Evolutionary conservation across 92 coral and sea anemone species (phyloP), one percentile per base, ranked within the genome.

Genomic region (Palythoa caribaeorum): DNA sequence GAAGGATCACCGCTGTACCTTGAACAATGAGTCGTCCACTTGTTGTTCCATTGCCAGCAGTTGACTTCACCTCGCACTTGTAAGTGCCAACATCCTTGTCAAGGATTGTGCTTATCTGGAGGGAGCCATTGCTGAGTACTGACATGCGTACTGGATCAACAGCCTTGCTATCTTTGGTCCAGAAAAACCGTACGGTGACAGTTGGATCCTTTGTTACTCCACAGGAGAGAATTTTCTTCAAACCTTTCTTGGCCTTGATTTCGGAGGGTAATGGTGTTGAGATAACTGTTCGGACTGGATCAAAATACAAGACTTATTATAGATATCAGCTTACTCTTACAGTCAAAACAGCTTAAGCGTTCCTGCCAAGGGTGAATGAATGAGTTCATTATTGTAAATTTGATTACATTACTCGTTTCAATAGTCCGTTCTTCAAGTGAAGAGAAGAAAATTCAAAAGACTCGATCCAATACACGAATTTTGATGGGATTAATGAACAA

Each of bases 31-130:
- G 65, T 28, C 88, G 86, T n/a, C 94, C 92, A 65, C 92, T 94
- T 5, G 99, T 97, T 2, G 97, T 90, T 59, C 90, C 98, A 92
- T 97, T 92, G 16, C 99, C 99, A 72, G 89, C 97, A 55, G 47
- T 73, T 9, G 99, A 97, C 66, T 91, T 69, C 75, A 94, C 95
- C 38, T 85, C 89, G 66, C 99, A 97, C 78, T 83, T 91, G 87
- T 97, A 97, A 13, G 94, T 88, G 48, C 99, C 99, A 8, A 94
- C 93, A 69, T 95, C 98, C 3, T 69, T 53, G 75, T 97, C 97
- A 52, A 36, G 92, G 73, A 94, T 98, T 2, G 93, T 84, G 50
- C 59, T 72, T 3, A 97, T 94, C 39, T 89, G 88, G 71, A 97
- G 92, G 63, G 96, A 89, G 28, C 99, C 99, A 80, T 92, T 89